Evolutionary conservation across 2,113 vertebrate species (phyloP), one percentile per base, ranked within the genome.

Genomic region (Zosterops borbonicus): DNA sequence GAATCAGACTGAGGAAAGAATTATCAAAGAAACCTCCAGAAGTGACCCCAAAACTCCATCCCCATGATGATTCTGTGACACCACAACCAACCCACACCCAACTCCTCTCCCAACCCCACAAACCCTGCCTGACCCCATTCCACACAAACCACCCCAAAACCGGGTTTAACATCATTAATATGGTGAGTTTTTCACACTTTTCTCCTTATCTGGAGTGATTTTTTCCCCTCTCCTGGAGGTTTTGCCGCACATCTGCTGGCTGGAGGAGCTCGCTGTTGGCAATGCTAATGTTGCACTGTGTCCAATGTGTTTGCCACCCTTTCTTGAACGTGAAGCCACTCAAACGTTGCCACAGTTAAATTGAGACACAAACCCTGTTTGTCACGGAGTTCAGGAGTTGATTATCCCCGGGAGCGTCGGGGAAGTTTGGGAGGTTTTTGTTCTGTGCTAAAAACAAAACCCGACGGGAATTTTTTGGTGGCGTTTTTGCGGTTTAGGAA

Each of bases 301-400:
- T 80, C 94, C 88, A 86, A 89, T 63, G 92, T 18, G 79, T 87
- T 90, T 93, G 85, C 94, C 91, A 92, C 2, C 94, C 88, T 86
- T 86, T 75, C 11, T 39, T n/a, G 5, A 71, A 90, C 22, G 39
- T 35, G 87, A 64, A 93, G 91, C 63, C 88, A 92, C 90, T 75
- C 90, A 46, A 12, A 90, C 2, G 9, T 55, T 81, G 89, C 59
- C 96, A 91, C 95, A 91, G 80, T 46, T 71, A 65, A 93, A 94
- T 78, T 81, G 50, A 60, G 7, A 37, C 78, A 96, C 92, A 97
- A 96, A 93, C 92, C 88, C 77, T 55, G 22, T 96, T 96, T 92
- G 92, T 93, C 94, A 96, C 9, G 47, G 23, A 15, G 15, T 78
- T 62, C 92, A 82, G 42, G n/a, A 90, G 79, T 25, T 63, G 71